Base-by-base conservation (phyloP, 2,797 vertebrate species). In the Coluber constrictor region DNA sequence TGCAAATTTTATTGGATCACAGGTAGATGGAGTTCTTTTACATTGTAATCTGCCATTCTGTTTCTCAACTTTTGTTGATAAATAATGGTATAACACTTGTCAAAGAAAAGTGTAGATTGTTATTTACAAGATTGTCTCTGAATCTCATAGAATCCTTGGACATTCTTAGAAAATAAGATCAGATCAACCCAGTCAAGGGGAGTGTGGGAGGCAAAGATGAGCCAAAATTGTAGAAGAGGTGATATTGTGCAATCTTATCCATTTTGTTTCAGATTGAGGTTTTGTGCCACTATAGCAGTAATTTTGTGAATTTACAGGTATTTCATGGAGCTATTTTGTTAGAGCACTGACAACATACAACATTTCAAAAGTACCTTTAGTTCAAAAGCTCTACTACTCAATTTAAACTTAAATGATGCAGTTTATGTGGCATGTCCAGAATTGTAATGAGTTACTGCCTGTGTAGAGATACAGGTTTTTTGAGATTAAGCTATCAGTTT, bases 381-480 rank as follows among this genome's bases (percentile, higher is more conserved):
- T 83, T 83, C 74, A 83, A 83, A 83, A 47, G 74, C 43, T 47
- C 20, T 89, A 70, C 83, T 25, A 86, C 15, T 37, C n/a, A 83
- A 47, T 91, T 9, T 63, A 90, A 89, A 83, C 4, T 79, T 91
- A 60, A 92, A 74, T 88, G 63, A 27, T 92, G 61, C 86, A 88
- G 37, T 7, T 74, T 74, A 74, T 29, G 56, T 74, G 54, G 54
- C 47, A 29, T 57, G 61, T 55, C 32, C 56, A 79, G 57, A 90
- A 90, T 93, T 93, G 43, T 43, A 90, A 93, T 90, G 74, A 90
- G 43, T 23, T 54, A 60, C n/a, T 90, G 16, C 59, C 57, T 87
- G 70, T 90, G 60, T 70, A 47, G 79, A 32, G 32, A 27, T 27
- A 91, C 47, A 59, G 25, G 25, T 89, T 86, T 89, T 89, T 88